Base-by-base conservation (phyloP, 2,888 invertebrate genomes). In the Noctua janthina region DNA sequence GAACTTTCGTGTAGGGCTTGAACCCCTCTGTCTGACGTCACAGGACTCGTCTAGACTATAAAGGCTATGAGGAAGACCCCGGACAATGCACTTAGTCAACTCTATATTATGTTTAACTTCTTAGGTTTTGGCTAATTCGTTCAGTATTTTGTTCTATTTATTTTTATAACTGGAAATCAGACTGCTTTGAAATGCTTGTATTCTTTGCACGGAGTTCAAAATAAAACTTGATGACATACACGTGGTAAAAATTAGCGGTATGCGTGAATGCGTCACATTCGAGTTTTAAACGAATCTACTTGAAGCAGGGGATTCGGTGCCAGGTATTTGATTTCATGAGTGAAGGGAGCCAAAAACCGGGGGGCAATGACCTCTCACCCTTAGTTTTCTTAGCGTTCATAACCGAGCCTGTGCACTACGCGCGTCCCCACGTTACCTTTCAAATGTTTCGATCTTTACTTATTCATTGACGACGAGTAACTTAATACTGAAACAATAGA, bases 301-400 rank as follows among this genome's bases (percentile, higher is more conserved):
- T 83, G 78, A 77, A 79, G 80, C 78, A 80, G 89, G 89, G 89
- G 89, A 88, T 87, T 88, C 77, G 83, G 87, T 88, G 86, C 87
- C 91, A 91, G 92, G 92, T 91, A 91, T 91, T 90, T 92, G 91
- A 88, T 83, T 85, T 82, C 79, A 93, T 92, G 91, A 91, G 82
- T 87, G 91, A 92, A 93, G 93, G 93, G 93, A 91, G 92, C 91
- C 92, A 88, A 90, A 92, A 92, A 85, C 83, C 88, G 90, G 88
- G 90, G 95, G 91, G 92, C 95, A 93, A 92, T 92, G 94, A 95
- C 95, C 96, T 94, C 92, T 91, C 95, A 94, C 96, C 96, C 96
- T 93, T 94, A 92, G 93, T 90, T 93, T 93, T 94, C 94, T 95
- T 93, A 92, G 91, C 92, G 91, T 92, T 91, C 91, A 91, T 91